phyloP scores from a whole-genome alignment of 1,140 invertebrate genomes.

The Lordiphosa mommai region DNA sequence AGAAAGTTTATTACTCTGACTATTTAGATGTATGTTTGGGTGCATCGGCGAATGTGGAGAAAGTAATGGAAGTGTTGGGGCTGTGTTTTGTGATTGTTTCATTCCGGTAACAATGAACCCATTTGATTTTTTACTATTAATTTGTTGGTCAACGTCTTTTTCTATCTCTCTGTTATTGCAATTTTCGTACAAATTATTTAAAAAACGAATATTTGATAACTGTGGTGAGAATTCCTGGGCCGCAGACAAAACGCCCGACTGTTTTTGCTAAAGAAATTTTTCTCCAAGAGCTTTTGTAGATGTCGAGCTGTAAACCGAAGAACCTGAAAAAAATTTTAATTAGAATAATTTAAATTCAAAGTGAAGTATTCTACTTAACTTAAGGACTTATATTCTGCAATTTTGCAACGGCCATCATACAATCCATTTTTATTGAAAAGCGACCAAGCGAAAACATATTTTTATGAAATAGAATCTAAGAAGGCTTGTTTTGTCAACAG shows the following conservation, averaged over 20 bases:
- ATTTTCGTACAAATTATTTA: conserved; percentile 31
- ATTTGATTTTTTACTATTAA: conserved; percentile 31
- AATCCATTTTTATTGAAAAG: too few species aligned
- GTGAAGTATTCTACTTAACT: background rate
- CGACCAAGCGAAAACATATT: too few species aligned
- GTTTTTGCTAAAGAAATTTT: conserved; percentile 89
- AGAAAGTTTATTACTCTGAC: conserved; percentile 59
- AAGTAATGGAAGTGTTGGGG: conserved; percentile 61
- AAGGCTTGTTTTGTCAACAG: too few species aligned
- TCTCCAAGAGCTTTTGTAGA: conserved; percentile 88
- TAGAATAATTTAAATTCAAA: conserved; percentile 1
- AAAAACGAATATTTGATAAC: conserved; percentile 29
- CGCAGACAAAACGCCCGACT: conserved; percentile 79
- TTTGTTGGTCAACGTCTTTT: conserved; percentile 24
- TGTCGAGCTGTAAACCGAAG: conserved; percentile 86
- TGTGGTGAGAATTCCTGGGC: conserved; percentile 36
- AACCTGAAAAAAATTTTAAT: conserved; percentile 71
- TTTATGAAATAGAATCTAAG: too few species aligned
- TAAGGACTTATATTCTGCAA: conserved; percentile 15
- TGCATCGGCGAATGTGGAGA: conserved; percentile 64
- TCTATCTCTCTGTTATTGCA: conserved; percentile 24
- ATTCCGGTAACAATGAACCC: conserved; percentile 30
- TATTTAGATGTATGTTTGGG: conserved; percentile 38
- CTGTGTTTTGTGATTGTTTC: conserved; percentile 44
- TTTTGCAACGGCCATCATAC: too few species aligned